A percentile compares a stretch with the other conserved stretches of the same genome.
Conservation (phyloP, 1,140 invertebrate genomes). For the Musca vetustissima region DNA sequence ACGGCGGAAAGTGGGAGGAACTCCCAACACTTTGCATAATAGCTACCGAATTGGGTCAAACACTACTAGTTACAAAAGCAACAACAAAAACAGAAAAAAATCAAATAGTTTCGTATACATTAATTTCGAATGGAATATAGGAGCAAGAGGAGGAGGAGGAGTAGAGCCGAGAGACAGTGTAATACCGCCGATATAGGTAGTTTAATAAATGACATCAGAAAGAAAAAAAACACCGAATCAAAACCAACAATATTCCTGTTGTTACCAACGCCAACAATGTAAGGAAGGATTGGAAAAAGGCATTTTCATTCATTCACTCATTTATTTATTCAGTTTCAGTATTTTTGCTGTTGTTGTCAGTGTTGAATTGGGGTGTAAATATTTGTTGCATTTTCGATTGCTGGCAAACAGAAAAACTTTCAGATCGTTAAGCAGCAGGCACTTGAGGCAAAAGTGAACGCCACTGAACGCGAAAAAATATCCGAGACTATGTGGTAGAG, state of each 20-base stretch:
- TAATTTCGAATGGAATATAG: constrained; percentile 19
- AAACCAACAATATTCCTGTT: background rate
- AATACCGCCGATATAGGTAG: background rate
- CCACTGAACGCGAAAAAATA: background rate
- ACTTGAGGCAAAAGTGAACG: constrained; percentile 17
- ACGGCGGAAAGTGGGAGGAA: too few relatives aligned
- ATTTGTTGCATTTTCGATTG: constrained; percentile 31
- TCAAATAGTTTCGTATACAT: background rate
- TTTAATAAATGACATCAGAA: background rate
- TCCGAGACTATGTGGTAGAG: background rate
- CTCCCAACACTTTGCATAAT: constrained; percentile 5
- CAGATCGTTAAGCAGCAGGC: constrained; percentile 12
- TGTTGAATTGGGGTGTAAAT: constrained; percentile 19
- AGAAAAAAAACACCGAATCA: too few relatives aligned
- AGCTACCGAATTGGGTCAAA: constrained; percentile 28
- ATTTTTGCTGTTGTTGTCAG: background rate
- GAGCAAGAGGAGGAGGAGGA: too few relatives aligned
- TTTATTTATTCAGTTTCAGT: background rate
- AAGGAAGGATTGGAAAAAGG: background rate
- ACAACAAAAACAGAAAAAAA: too few relatives aligned
- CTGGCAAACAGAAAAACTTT: constrained; percentile 11
- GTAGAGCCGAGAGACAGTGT: background rate
- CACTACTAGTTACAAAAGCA: too few relatives aligned
- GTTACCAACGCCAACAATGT: background rate
- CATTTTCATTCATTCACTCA: background rate